These are phyloP conservation scores for Agonopterix arenella DNA, from an alignment of 2,888 invertebrate genomes.

Conservation along the genomic window DNA sequence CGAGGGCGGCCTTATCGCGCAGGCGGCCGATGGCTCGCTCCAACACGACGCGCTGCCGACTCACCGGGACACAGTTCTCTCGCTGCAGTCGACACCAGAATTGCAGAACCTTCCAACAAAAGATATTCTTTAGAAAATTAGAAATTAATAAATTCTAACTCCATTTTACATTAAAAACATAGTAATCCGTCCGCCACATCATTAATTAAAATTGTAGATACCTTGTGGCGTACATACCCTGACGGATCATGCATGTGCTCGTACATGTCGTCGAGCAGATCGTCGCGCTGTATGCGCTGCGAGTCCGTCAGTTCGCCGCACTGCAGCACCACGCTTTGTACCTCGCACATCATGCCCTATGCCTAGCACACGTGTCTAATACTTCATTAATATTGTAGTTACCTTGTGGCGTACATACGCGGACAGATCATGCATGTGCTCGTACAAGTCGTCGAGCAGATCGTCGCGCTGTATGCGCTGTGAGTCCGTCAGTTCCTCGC, in stretches of 20 bases:
- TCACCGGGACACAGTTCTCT: slow-evolving; percentile 87
- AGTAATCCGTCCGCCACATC: slow-evolving; percentile 41
- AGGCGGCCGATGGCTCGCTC: slow-evolving; percentile 82
- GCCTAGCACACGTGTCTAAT: slow-evolving; percentile 78
- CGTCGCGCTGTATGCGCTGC: slow-evolving; percentile 83
- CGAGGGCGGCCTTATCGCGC: slow-evolving; percentile 88
- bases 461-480: slow-evolving; percentile 84
- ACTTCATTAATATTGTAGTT: background rate
- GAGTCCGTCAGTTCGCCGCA: slow-evolving; percentile 82
- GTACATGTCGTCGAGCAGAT: slow-evolving; percentile 86
- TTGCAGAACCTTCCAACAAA: slow-evolving; percentile 79
- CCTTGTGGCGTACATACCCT: slow-evolving; percentile 91
- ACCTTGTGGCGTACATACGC: slow-evolving; percentile 92
- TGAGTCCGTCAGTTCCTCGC: slow-evolving; percentile 82
- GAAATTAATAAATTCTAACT: too few species aligned
- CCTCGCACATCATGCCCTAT: slow-evolving; percentile 90
- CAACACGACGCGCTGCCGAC: slow-evolving; percentile 81
- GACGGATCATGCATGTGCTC: slow-evolving; percentile 91
- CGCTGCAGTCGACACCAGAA: slow-evolving; percentile 88
- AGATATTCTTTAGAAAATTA: too few species aligned
- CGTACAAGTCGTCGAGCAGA: slow-evolving; percentile 86
- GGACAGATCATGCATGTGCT: slow-evolving; percentile 90
- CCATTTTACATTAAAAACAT: too few species aligned
- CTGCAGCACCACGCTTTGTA: slow-evolving; percentile 83
- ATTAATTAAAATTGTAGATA: slow-evolving; percentile 23